Conservation (phyloP, 2,113 vertebrate species). For the Atherinomorus stipes region DNA sequence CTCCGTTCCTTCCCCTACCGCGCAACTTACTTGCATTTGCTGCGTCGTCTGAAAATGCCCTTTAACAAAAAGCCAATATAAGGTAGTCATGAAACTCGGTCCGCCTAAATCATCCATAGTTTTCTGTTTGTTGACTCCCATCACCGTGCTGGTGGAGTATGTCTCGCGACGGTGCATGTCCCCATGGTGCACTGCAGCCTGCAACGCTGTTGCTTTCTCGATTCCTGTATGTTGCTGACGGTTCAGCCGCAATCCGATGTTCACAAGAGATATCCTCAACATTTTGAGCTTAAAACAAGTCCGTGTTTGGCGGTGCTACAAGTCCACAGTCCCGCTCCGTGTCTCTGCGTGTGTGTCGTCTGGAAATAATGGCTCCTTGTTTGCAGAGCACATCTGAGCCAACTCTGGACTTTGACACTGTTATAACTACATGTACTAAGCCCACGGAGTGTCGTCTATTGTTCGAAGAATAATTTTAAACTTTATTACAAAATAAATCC, state of each 20-base stretch:
- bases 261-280: conserved; percentile 43
- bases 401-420: conserved; percentile 25
- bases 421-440: background rate
- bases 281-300: conserved; percentile 30
- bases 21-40: conserved; percentile 78
- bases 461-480: no score
- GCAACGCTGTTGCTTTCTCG: background rate
- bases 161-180: background rate
- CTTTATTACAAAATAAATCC: no score
- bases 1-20: background rate
- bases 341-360: background rate
- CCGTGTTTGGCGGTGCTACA: background rate
- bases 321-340: background rate
- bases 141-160: conserved; percentile 8
- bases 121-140: conserved; percentile 53
- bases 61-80: conserved; percentile 82
- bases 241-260: background rate
- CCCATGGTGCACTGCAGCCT: accelerated
- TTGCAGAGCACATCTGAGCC: background rate
- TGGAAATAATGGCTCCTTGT: background rate
- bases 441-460: background rate
- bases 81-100: conserved; percentile 66
- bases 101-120: conserved; percentile 76
- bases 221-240: background rate
- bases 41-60: conserved; percentile 78